A percentile compares a stretch with the other conserved stretches of the same genome.
These are phyloP conservation scores for Steinernema feltiae DNA, from an alignment of 1,140 invertebrate species.

Conservation along the genomic window DNA sequence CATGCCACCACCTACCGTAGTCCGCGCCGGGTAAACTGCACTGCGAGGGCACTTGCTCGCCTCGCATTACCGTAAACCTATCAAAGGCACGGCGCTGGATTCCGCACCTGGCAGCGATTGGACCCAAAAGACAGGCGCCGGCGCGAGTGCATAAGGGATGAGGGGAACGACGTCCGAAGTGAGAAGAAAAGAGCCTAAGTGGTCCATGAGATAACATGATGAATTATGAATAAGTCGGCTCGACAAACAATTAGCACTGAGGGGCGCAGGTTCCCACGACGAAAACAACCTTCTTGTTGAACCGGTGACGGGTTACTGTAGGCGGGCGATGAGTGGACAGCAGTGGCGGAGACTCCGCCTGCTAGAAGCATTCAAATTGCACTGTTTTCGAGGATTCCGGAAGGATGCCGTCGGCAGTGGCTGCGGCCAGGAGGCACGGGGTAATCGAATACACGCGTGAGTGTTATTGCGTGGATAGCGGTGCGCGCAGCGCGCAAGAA, in stretches of 20 bases:
- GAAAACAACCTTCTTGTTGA: not conserved
- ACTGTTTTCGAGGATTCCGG: not conserved
- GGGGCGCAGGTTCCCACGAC: constrained; percentile 9
- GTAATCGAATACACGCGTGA: constrained; percentile 13
- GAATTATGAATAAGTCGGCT: not conserved
- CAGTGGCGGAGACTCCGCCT: not conserved
- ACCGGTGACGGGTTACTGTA: not conserved
- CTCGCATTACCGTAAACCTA: too few relatives aligned
- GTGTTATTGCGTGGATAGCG: not conserved
- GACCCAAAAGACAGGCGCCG: too few relatives aligned
- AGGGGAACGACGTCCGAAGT: not conserved
- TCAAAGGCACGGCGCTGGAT: not conserved
- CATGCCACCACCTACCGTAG: not conserved
- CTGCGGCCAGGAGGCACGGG: not conserved
- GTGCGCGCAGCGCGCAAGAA: too few relatives aligned
- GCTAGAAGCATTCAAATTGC: not conserved
- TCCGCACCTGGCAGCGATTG: too few relatives aligned
- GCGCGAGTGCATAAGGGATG: not conserved
- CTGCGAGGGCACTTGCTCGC: not conserved
- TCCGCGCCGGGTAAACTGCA: not conserved
- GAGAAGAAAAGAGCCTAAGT: constrained; percentile 12
- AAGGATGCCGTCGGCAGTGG: not conserved
- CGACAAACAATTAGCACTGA: constrained; percentile 1
- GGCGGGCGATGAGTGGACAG: not conserved
- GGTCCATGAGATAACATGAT: constrained; percentile 12